Percentiles rank a stretch among this genome's conserved stretches.
Conservation (phyloP, 2,797 vertebrate genomes). For the Cyclura pinguis region DNA sequence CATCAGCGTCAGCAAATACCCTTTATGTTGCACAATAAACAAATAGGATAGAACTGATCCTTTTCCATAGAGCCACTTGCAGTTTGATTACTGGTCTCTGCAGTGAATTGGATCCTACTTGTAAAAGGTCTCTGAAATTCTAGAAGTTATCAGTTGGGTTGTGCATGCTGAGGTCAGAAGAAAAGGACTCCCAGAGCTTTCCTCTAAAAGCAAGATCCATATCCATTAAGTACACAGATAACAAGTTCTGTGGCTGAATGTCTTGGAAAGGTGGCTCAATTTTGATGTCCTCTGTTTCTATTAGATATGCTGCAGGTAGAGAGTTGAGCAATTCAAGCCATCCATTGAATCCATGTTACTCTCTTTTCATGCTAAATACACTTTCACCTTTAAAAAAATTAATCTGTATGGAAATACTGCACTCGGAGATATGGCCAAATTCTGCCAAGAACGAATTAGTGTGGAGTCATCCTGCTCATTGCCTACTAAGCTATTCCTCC, state of each 20-base stretch:
- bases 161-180: not conserved
- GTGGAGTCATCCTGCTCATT: conserved; percentile 71
- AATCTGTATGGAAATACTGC: conserved; percentile 68
- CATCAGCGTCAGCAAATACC: not conserved
- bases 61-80: not conserved
- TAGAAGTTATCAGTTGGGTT: not conserved
- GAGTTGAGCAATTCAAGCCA: conserved; percentile 47
- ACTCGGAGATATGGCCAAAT: conserved; percentile 57
- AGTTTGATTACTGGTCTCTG: too few relatives aligned
- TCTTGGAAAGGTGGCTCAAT: not conserved
- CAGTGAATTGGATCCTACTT: not conserved
- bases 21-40: not conserved
- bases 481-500: conserved; percentile 73
- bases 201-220: not conserved
- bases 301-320: conserved; percentile 32
- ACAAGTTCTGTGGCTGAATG: not conserved
- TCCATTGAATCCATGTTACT: conserved; percentile 63
- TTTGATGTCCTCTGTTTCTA: fast-evolving
- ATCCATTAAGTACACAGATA: not conserved
- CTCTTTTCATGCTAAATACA: conserved; percentile 65
- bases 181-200: not conserved
- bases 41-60: not conserved
- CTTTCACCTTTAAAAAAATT: conserved; percentile 63
- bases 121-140: not conserved
- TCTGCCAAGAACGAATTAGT: conserved; percentile 80